Percentiles rank a stretch among this genome's conserved stretches.
Conservation (phyloP, 2,797 vertebrate species). For the Syndactyla subalaris region DNA sequence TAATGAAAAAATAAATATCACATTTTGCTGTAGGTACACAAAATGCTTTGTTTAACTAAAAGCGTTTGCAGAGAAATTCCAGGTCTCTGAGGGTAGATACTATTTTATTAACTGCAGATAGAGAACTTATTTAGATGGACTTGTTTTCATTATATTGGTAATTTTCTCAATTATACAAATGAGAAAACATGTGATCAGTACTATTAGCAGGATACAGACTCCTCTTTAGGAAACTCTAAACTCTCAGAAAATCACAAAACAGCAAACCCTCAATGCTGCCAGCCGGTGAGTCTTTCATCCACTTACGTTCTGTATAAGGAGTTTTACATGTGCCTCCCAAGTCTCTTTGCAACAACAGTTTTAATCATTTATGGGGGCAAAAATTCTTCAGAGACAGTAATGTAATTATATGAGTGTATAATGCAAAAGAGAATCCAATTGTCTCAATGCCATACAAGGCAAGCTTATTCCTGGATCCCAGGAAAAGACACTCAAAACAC, state of each 20-base stretch:
- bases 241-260: background rate
- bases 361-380: conserved; percentile 15
- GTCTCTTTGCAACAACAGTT: background rate
- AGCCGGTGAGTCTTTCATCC: background rate
- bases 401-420: background rate
- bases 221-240: background rate
- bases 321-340: background rate
- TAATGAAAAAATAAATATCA: conserved; percentile 69
- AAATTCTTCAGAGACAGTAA: conserved; percentile 14
- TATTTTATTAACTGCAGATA: conserved; percentile 30
- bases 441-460: conserved; percentile 68
- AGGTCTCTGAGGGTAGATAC: background rate
- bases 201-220: background rate
- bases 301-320: background rate
- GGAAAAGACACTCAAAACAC: background rate
- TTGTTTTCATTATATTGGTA: conserved; percentile 18
- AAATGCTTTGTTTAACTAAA: conserved; percentile 66
- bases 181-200: background rate
- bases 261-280: background rate
- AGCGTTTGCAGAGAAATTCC: conserved; percentile 35
- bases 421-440: conserved; percentile 4
- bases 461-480: conserved; percentile 37
- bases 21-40: conserved; percentile 31
- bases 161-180: conserved; percentile 49
- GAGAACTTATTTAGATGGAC: background rate